phyloP scores from a whole-genome alignment of 2,113 vertebrate species.

The Sander lucioperca region DNA sequence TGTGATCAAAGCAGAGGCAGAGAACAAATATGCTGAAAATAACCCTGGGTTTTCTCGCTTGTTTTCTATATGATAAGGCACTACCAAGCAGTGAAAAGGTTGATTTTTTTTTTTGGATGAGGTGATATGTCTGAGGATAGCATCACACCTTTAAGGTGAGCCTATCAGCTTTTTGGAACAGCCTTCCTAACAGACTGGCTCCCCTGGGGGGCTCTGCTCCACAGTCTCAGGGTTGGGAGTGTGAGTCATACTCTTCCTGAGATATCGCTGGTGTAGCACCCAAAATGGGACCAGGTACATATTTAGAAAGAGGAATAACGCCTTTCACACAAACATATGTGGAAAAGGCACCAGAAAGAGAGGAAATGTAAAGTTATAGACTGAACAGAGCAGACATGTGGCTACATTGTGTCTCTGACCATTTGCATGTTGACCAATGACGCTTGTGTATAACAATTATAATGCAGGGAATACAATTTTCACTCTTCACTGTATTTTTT shows the following conservation, averaged over 20 bases:
- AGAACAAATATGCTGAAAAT: slow-evolving; percentile 57
- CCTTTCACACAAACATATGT: slow-evolving; percentile 6
- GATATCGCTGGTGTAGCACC: slow-evolving; percentile 43
- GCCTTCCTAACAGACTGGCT: slow-evolving; percentile 71
- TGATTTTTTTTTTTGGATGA: slow-evolving; percentile 42
- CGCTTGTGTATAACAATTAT: background rate
- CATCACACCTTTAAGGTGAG: slow-evolving; percentile 73
- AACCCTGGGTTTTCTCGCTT: slow-evolving; percentile 60
- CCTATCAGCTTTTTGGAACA: slow-evolving; percentile 71
- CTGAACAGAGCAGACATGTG: background rate
- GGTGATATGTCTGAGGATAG: slow-evolving; percentile 67
- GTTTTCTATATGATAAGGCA: slow-evolving; percentile 34
- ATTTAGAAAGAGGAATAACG: slow-evolving; percentile 25
- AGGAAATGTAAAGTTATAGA: background rate
- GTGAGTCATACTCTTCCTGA: slow-evolving; percentile 72
- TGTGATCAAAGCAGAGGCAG: slow-evolving; percentile 64
- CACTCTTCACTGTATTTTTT: background rate
- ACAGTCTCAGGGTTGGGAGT: slow-evolving; percentile 31
- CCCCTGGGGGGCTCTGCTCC: slow-evolving; percentile 56
- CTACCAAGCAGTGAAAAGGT: slow-evolving; percentile 40
- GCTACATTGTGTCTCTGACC: background rate
- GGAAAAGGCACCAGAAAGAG: background rate
- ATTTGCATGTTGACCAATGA: background rate
- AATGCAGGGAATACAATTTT: background rate
- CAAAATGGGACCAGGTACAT: slow-evolving; percentile 27